Evolutionary conservation across 2,797 vertebrate genomes (phyloP), one percentile per base, ranked within the genome.

Genomic region (Amniataba percoides): DNA sequence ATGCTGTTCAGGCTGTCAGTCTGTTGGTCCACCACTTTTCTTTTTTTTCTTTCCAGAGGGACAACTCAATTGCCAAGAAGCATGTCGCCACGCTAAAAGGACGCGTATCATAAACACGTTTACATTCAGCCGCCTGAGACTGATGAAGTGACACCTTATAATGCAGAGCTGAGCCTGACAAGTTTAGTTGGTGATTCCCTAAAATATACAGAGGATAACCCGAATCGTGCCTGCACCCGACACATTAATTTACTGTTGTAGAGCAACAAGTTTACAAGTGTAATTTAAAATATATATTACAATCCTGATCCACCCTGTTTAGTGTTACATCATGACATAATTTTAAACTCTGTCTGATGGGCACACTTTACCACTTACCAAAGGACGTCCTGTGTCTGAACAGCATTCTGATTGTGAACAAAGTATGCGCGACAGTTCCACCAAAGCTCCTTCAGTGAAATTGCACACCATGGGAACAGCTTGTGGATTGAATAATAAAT

Each of bases 401-500:
- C 9, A 51, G 1, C 31, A 18, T 49, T 63, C 25, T 8, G 25
- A 55, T 60, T 48, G 45, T 56, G 3, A 48, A 52, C 12, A 25
- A 51, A 53, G 49, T 31, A 43, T 3, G 36, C n/a, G 1, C 59
- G 25, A 45, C 55, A 40, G 21, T 48, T 59, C 9, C 6, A 52
- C 21, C 18, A 63, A 55, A 59, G 59, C 25, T 27, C 7, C 31
- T 43, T 58, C 40, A 52, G 12, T 66, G 19, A 63, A 71, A 69
- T 63, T 27, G 7, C 12, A 66, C n/a, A 78, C 45, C 34, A 49
- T 55, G 42, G n/a, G 57, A 78, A 80, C 23, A 53, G 36, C 59
- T 45, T 64, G 27, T 48, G 27, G 53, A 56, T n/a, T 36, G n/a
- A 77, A 78, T 73, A 74, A 82, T 74, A 55, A 14, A 61, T 55